Evolutionary conservation across 1,140 invertebrate genomes (phyloP), one percentile per base, ranked within the genome.

Genomic region (Drosophila asahinai): DNA sequence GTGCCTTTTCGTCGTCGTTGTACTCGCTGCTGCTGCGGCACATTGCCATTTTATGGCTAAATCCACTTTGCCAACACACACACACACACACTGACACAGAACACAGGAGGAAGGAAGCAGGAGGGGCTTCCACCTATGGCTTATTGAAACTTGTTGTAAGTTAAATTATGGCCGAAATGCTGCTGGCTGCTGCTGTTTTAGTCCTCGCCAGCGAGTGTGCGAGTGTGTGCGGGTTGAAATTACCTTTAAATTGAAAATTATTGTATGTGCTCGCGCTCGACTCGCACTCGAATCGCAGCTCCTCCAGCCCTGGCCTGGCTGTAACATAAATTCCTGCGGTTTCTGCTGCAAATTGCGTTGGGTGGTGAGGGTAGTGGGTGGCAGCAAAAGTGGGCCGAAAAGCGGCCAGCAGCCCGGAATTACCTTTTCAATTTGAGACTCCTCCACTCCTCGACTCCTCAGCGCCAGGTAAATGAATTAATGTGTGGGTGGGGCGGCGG

Each of bases 241-340:
- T 89, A 89, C 84, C 81, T 89, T 89, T 89, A 89, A 89, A 89
- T 89, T 89, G 84, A 89, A 89, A 89, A 89, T 89, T 89, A 89
- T 89, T 89, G 84, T 89, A 90, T 89, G 84, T 90, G 81, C 86
- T 78, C 83, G 84, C 86, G 83, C 86, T 83, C 68, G 73, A 81
- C 75, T 87, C 70, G 79, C 83, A 81, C 62, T 78, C 42, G 60
- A 81, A 62, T 65, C 66, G 54, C 82, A 45, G 52, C 67, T 47
- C 55, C 42, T 47, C 40, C 51, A 43, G 9, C 62, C 25, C 38
- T 55, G 43, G 30, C 60, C 66, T 25, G 45, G 49, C 65, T 63
- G 72, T 75, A 84, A 90, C 81, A 89, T 90, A 90, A 90, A 90
- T 89, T 90, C 81, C 78, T 89, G 81, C 66, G 84, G 86, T 76